Conservation (phyloP, 2,888 invertebrate species). For the Sceliomorpha sp. region DNA sequence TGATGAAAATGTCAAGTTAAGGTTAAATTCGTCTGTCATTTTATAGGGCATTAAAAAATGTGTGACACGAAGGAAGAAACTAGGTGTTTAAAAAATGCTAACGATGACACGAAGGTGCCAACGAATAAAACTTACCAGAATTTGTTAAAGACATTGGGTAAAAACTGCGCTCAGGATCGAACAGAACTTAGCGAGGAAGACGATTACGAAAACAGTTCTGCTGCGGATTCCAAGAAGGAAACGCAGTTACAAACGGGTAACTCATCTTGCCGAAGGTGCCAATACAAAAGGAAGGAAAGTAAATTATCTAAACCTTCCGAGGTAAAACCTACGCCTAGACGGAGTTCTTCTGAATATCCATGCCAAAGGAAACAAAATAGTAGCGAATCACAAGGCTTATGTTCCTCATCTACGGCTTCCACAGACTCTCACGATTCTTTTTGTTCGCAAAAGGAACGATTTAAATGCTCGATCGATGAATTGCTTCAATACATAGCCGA, state of each 20-base stretch:
- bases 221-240: background rate
- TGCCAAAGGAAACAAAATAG: background rate
- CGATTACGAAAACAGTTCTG: slow-evolving; percentile 1
- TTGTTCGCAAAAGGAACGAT: background rate
- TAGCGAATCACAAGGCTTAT: background rate
- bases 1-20: too few relatives aligned
- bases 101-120: too few relatives aligned
- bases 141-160: too few relatives aligned
- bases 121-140: too few relatives aligned
- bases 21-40: too few relatives aligned
- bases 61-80: too few relatives aligned
- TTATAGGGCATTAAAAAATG: too few relatives aligned
- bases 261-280: background rate
- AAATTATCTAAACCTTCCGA: background rate
- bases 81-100: too few relatives aligned
- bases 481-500: background rate
- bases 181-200: background rate
- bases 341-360: background rate
- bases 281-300: background rate
- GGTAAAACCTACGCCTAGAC: background rate
- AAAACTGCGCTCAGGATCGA: background rate
- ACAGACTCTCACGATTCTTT: background rate
- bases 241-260: background rate
- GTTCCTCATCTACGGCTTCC: background rate
- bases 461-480: background rate